Evolutionary conservation across 2,113 vertebrate genomes (phyloP).

Genomic region (Aegithalos caudatus): DNA sequence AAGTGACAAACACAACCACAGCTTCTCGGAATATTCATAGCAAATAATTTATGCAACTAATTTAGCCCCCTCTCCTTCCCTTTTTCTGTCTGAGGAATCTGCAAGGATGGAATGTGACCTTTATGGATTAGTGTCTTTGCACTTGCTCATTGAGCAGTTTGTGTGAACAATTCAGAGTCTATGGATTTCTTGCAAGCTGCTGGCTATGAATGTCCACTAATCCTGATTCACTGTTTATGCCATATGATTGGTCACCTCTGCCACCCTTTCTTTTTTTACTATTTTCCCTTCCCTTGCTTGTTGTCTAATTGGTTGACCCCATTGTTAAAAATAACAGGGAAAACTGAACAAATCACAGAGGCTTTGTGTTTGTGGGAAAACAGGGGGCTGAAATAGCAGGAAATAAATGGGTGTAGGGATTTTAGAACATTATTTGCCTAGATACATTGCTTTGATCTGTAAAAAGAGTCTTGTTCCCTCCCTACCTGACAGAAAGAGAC

Average conservation of each 20-base stretch:
- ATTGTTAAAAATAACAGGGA: background rate
- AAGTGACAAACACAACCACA: conserved; percentile 22
- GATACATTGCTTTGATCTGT: background rate
- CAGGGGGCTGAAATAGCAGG: background rate
- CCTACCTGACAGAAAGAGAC: background rate
- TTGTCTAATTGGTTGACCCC: background rate
- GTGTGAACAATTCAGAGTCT: conserved; percentile 3
- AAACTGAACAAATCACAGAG: background rate
- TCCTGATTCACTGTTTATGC: conserved; percentile 13
- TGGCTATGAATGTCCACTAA: conserved; percentile 30
- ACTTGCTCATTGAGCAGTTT: conserved; percentile 2
- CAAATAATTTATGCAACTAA: conserved; percentile 40
- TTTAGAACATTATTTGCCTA: background rate
- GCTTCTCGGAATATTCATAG: conserved; percentile 2
- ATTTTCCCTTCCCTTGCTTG: background rate
- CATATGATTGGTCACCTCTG: conserved; percentile 30
- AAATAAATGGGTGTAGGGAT: background rate
- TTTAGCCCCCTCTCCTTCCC: background rate
- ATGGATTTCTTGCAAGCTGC: conserved; percentile 30
- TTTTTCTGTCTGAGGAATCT: background rate
- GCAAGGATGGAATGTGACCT: conserved; percentile 2
- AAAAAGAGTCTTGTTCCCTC: background rate
- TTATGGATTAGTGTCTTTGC: conserved; percentile 21
- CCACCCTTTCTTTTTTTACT: background rate
- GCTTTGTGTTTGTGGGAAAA: background rate